These are phyloP conservation scores for Parascotia fuliginaria DNA, from an alignment of 2,888 invertebrate species.

Conservation along the genomic window DNA sequence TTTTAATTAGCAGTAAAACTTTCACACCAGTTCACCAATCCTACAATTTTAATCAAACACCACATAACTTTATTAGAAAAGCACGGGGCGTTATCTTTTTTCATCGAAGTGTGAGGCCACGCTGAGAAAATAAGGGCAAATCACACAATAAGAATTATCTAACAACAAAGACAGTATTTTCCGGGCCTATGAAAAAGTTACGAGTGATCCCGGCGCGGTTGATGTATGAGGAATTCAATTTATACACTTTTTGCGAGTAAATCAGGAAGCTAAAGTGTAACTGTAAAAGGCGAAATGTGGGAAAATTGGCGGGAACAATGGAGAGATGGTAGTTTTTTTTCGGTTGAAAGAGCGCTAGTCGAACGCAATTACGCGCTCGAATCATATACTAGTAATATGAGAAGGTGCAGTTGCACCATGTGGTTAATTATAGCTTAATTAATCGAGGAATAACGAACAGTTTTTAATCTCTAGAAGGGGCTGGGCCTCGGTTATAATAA, in stretches of 20 bases:
- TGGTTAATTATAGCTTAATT: slow-evolving; percentile 34
- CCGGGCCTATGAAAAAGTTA: slow-evolving; percentile 57
- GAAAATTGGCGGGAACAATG: slow-evolving; percentile 78
- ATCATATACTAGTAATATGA: slow-evolving; percentile 65
- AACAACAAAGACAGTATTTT: slow-evolving; percentile 58
- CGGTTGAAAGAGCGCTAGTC: slow-evolving; percentile 81
- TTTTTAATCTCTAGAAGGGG: neutral
- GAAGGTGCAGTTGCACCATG: slow-evolving; percentile 44
- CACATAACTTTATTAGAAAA: no score
- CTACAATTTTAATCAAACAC: no score
- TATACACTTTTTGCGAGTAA: slow-evolving; percentile 75
- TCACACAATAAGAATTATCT: slow-evolving; percentile 56
- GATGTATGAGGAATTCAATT: slow-evolving; percentile 76
- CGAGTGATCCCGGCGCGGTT: slow-evolving; percentile 51
- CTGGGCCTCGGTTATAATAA: no score
- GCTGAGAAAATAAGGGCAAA: slow-evolving; percentile 31
- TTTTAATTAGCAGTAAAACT: no score
- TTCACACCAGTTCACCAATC: no score
- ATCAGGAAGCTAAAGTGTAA: slow-evolving; percentile 80
- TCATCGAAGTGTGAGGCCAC: neutral
- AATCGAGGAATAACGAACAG: neutral
- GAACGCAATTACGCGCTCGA: slow-evolving; percentile 76
- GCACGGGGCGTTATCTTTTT: neutral
- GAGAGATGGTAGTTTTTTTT: slow-evolving; percentile 79
- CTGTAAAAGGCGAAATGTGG: slow-evolving; percentile 83